Conservation (phyloP, 2,797 vertebrate genomes). For the Trachops cirrhosus region DNA sequence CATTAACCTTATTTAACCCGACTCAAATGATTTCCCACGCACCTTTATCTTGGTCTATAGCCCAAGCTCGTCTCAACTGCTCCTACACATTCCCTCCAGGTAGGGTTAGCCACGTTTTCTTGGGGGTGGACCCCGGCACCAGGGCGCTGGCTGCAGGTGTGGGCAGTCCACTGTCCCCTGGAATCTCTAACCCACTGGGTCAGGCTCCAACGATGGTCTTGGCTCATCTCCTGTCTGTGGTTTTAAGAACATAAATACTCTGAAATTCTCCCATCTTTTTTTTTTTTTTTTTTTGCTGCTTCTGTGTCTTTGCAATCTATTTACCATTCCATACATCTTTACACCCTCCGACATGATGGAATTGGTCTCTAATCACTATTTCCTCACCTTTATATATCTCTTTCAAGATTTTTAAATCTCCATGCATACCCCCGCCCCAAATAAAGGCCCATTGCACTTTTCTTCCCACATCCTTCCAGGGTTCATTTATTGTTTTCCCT, state of each 20-base stretch:
- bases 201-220: background rate
- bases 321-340: background rate
- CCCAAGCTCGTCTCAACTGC: background rate
- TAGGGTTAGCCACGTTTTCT: background rate
- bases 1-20: background rate
- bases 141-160: background rate
- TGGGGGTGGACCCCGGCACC: background rate
- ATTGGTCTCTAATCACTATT: background rate
- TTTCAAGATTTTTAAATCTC: background rate
- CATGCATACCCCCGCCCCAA: fast-evolving
- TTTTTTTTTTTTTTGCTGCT: background rate
- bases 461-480: background rate
- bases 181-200: background rate
- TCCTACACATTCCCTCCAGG: background rate
- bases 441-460: background rate
- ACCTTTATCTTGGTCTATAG: background rate
- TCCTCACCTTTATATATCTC: background rate
- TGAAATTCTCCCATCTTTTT: background rate
- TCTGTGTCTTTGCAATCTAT: background rate
- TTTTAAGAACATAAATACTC: background rate
- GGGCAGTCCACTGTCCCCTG: background rate
- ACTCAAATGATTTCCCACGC: background rate
- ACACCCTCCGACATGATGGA: background rate
- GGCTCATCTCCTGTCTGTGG: background rate
- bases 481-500: background rate